These are phyloP conservation scores for Basileuterus tristriatus DNA, from an alignment of 2,797 vertebrate genomes.

Conservation along the genomic window DNA sequence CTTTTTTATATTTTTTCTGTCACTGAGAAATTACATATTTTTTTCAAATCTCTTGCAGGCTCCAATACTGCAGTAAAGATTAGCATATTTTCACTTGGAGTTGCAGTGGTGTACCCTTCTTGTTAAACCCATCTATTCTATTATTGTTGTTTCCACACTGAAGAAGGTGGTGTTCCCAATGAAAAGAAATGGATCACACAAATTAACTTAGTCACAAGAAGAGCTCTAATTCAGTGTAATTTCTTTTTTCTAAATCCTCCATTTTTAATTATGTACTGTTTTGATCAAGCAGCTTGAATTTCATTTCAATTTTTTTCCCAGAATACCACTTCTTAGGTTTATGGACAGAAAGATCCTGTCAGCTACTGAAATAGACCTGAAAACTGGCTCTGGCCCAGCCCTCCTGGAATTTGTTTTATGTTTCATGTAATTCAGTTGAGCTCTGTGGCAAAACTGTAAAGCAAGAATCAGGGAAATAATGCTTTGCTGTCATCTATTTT, in stretches of 20 bases:
- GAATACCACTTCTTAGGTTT: background rate
- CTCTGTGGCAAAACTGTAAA: background rate
- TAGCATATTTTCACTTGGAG: background rate
- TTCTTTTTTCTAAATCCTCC: background rate
- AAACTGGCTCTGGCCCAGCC: background rate
- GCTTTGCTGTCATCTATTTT: background rate
- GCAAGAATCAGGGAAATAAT: background rate
- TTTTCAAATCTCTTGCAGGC: background rate
- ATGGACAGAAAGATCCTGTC: background rate
- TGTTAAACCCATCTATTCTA: background rate
- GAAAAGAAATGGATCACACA: background rate
- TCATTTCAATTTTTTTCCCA: background rate
- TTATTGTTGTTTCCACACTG: background rate
- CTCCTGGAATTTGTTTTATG: background rate
- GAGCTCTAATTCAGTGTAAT: background rate
- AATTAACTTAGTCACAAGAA: background rate
- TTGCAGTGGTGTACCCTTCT: background rate
- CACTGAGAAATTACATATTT: background rate
- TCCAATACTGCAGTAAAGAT: background rate
- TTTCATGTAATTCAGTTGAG: background rate
- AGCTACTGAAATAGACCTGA: slow-evolving; percentile 7
- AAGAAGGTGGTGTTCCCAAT: background rate
- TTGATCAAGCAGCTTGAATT: background rate
- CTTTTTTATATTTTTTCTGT: background rate
- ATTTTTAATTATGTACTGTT: background rate